Conservation (phyloP, 1,140 invertebrate genomes). For the Cydia splendana region DNA sequence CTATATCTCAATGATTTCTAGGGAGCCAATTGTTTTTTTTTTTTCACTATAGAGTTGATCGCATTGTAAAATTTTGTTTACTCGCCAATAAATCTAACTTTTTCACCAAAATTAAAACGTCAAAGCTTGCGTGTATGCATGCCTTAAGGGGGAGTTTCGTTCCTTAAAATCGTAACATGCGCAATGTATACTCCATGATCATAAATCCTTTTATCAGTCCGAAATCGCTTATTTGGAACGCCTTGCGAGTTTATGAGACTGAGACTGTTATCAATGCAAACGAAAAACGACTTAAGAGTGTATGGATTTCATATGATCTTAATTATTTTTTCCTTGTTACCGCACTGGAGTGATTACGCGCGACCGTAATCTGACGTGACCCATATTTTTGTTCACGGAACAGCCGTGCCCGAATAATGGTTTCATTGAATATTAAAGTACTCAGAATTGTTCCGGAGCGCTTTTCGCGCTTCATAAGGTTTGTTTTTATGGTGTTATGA, state of each 20-base stretch:
- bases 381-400: slow-evolving; percentile 21
- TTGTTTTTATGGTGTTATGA: slow-evolving; percentile 12
- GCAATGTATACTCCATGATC: slow-evolving; percentile 16
- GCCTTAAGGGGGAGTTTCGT: background rate
- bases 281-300: background rate
- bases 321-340: background rate
- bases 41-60: too few species aligned
- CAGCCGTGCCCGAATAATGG: slow-evolving; percentile 21
- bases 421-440: slow-evolving; percentile 31
- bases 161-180: slow-evolving; percentile 13
- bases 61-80: background rate
- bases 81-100: background rate
- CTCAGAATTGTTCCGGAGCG: background rate
- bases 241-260: slow-evolving; percentile 9
- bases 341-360: slow-evolving; percentile 21
- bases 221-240: slow-evolving; percentile 20
- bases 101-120: background rate
- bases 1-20: too few species aligned
- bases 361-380: slow-evolving; percentile 26
- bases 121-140: background rate
- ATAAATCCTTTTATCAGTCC: slow-evolving; percentile 25
- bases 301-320: background rate
- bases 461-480: background rate
- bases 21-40: too few species aligned
- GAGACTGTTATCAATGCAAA: background rate